Evolutionary conservation across 2,888 invertebrate genomes (phyloP), one percentile per base, ranked within the genome.

Genomic region (Drosophila sordidapex): DNA sequence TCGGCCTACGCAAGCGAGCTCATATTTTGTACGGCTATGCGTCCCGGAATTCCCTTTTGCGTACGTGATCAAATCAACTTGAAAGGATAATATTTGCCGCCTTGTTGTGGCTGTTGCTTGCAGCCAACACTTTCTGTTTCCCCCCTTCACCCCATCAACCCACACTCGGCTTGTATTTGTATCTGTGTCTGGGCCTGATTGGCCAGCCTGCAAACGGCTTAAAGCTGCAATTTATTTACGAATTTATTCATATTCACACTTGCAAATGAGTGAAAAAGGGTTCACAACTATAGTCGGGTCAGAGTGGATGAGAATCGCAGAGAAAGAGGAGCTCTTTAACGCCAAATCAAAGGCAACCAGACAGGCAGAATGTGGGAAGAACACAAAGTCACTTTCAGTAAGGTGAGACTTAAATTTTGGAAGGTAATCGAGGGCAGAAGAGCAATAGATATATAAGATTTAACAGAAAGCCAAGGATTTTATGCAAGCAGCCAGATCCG

Each of bases 61-160:
- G 92, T 93, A 93, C 93, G 93, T 93, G 93, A 93, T 93, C 93
- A 93, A 93, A 93, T 93, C 93, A 93, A 93, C 90, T 92, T 92
- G 92, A 93, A 93, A 93, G 93, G 92, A 91, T 92, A 91, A 90
- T 89, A 90, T 83, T 88, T 80, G 90, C 88, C 82, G 90, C 78
- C 87, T 87, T 85, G 72, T 76, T 74, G 60, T 83, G 74, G 77
- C 72, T 72, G 59, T 64, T 61, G 61, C 53, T 64, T 70, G 63
- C 70, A 58, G 64, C 60, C 58, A 49, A 61, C 57, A 27, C 15
- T n/a, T 40, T 36, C 38, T 38, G 10, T 27, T 38, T 36, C 40
- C 29, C 18, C 5, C 7, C 29, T 18, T 25, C 11, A 35, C 60
- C 46, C n/a, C 36, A 49, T 10, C 53, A 65, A 40, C 62, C 61